A percentile compares a stretch with the other conserved stretches of the same genome.
Conservation (phyloP, 1,140 invertebrate species). For the Eupeodes corollae region DNA sequence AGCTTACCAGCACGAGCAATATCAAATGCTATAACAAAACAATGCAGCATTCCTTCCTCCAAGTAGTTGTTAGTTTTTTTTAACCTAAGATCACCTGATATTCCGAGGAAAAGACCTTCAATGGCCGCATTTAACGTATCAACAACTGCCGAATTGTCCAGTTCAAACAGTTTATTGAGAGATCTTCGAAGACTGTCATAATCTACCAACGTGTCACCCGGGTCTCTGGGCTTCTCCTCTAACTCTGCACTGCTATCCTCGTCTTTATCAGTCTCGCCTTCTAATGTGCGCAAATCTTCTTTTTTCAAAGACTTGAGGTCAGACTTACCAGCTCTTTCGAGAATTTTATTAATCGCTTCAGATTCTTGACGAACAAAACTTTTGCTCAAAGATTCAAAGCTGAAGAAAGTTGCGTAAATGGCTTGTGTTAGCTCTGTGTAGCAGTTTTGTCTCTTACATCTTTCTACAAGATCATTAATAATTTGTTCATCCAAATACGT, state of each 20-base stretch:
- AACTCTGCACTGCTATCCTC: conserved; percentile 49
- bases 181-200: conserved; percentile 50
- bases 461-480: conserved; percentile 51
- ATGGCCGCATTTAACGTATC: conserved; percentile 73
- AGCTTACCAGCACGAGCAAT: conserved; percentile 63
- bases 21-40: conserved; percentile 80
- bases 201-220: conserved; percentile 43
- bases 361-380: conserved; percentile 38
- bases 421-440: conserved; percentile 57
- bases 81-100: conserved; percentile 63
- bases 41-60: conserved; percentile 52
- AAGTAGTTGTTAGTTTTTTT: conserved; percentile 38
- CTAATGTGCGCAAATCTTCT: conserved; percentile 54
- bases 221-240: background rate
- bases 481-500: conserved; percentile 54
- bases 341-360: conserved; percentile 34
- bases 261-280: conserved; percentile 75
- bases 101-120: conserved; percentile 55
- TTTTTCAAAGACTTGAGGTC: conserved; percentile 41
- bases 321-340: conserved; percentile 37
- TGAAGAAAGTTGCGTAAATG: conserved; percentile 61
- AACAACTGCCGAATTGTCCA: conserved; percentile 37
- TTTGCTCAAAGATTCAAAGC: conserved; percentile 52
- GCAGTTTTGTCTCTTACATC: conserved; percentile 47
- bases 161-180: conserved; percentile 46